A percentile compares a stretch with the other conserved stretches of the same genome.
Evolutionary conservation across 2,888 invertebrate genomes (phyloP).

Genomic region (Lepidocyrtinus sp.): DNA sequence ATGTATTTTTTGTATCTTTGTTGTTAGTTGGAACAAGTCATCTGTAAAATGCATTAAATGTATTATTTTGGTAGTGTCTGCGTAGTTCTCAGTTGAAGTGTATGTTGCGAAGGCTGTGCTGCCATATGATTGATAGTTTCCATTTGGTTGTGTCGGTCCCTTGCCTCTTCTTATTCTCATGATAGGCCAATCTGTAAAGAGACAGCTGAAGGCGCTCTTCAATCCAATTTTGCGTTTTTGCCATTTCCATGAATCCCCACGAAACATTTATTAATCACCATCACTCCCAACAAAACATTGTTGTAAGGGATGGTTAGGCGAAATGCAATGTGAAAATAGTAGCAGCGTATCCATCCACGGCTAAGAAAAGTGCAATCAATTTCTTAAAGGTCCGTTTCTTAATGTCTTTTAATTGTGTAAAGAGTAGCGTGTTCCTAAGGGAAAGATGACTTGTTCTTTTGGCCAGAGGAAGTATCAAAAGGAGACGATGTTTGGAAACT

Average conservation of each 20-base stretch:
- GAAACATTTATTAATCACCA: not conserved
- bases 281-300: too few species aligned
- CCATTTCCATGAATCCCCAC: not conserved
- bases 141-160: conserved; percentile 30
- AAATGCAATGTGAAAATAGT: conserved; percentile 5
- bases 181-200: conserved; percentile 7
- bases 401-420: not conserved
- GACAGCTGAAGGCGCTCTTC: conserved; percentile 7
- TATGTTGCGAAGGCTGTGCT: conserved; percentile 10
- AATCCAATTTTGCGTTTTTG: not conserved
- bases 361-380: not conserved
- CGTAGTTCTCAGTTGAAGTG: too few species aligned
- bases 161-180: conserved; percentile 7
- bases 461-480: not conserved
- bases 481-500: not conserved
- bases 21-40: conserved; percentile 40
- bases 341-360: too few species aligned
- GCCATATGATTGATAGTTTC: conserved; percentile 51
- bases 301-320: too few species aligned
- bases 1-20: conserved; percentile 18
- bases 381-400: not conserved
- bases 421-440: not conserved
- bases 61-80: conserved; percentile 9
- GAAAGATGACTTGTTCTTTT: not conserved
- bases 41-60: conserved; percentile 42